phyloP scores from a whole-genome alignment of 2,797 vertebrate genomes.

The Thunnus albacares region DNA sequence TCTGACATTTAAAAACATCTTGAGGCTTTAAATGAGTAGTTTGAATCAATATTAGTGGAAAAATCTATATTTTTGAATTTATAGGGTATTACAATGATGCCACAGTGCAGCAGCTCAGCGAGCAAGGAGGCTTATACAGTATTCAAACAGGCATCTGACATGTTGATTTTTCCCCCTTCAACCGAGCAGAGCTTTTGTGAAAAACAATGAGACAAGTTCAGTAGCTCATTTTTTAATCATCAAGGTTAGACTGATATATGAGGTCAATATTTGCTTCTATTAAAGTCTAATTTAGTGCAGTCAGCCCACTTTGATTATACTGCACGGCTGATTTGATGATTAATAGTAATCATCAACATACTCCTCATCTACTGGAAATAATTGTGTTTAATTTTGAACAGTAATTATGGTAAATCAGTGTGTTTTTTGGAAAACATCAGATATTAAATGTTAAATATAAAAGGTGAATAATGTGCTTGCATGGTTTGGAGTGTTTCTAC shows the following conservation, averaged over 20 bases:
- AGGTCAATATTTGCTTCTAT: slow-evolving; percentile 33
- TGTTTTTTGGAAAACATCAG: slow-evolving; percentile 16
- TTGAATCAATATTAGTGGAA: too few species aligned
- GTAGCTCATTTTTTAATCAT: background rate
- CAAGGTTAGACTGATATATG: slow-evolving; percentile 31
- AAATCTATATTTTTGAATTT: background rate
- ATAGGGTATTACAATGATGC: background rate
- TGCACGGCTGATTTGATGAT: slow-evolving; percentile 23
- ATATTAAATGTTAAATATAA: background rate
- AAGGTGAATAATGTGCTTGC: background rate
- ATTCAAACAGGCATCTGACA: slow-evolving; percentile 22
- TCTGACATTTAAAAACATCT: background rate
- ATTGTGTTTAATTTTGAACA: slow-evolving; percentile 1
- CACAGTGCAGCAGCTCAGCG: slow-evolving; percentile 23
- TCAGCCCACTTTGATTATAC: slow-evolving; percentile 1
- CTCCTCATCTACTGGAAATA: slow-evolving; percentile 34
- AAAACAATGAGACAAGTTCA: background rate
- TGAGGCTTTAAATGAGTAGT: background rate
- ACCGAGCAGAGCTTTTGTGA: slow-evolving; percentile 13
- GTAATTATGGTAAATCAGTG: slow-evolving; percentile 16
- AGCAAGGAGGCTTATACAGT: background rate
- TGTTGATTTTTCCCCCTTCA: slow-evolving; percentile 40
- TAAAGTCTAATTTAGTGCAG: slow-evolving; percentile 36
- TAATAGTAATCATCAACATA: slow-evolving; percentile 9
- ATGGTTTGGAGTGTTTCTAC: slow-evolving; percentile 9